These are phyloP conservation scores for Myiotriccus ornatus DNA, from an alignment of 2,797 vertebrate species.

Conservation along the genomic window DNA sequence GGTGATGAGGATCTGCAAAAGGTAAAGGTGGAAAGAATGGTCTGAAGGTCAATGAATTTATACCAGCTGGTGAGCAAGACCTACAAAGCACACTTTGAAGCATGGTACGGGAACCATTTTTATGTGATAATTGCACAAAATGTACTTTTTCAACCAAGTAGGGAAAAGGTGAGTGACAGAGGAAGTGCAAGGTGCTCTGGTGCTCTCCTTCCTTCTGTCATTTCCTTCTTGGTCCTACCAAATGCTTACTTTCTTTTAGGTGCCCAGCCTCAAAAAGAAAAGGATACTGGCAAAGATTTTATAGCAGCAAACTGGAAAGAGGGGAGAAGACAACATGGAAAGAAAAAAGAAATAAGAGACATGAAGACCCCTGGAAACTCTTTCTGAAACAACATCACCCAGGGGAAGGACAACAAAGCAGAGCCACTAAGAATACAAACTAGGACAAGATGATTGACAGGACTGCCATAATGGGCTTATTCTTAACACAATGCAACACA, in stretches of 20 bases:
- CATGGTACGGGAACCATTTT: not conserved
- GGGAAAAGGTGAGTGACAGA: not conserved
- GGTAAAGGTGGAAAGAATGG: not conserved
- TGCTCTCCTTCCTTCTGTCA: not conserved
- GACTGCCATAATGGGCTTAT: not conserved
- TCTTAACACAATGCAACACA: not conserved
- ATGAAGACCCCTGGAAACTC: not conserved
- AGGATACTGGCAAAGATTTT: not conserved
- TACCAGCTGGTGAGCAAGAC: not conserved
- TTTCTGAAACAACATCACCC: not conserved
- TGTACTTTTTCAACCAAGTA: not conserved
- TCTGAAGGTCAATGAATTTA: not conserved
- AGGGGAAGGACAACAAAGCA: not conserved
- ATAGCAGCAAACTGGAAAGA: not conserved
- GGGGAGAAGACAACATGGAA: fast-evolving
- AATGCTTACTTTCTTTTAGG: not conserved
- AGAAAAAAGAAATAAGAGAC: not conserved
- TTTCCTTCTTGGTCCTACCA: not conserved
- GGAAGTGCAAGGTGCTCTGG: not conserved
- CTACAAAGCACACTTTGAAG: not conserved
- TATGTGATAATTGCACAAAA: not conserved
- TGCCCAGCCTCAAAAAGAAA: not conserved
- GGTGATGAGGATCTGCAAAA: not conserved
- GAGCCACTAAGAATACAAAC: not conserved
- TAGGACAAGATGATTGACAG: not conserved